These are phyloP conservation scores for Lathamus discolor DNA, from an alignment of 2,113 vertebrate species.

Conservation along the genomic window DNA sequence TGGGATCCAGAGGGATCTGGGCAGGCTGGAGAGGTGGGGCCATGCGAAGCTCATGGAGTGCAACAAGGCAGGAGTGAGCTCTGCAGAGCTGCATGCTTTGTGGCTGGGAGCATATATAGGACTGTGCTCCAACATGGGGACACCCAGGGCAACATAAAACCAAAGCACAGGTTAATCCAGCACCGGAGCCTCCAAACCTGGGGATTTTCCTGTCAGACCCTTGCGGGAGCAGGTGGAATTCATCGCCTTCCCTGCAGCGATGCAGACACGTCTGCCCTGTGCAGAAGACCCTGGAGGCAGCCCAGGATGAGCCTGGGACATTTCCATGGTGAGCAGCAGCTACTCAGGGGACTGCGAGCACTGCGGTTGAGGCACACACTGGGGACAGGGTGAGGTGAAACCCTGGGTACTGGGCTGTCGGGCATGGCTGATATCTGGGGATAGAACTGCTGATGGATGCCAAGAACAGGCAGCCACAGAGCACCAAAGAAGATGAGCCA, in stretches of 20 bases:
- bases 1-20: background rate
- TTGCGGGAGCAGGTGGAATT: background rate
- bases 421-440: fast-evolving
- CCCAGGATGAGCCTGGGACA: background rate
- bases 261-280: background rate
- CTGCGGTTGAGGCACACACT: fast-evolving
- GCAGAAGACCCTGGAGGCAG: background rate
- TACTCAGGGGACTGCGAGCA: fast-evolving
- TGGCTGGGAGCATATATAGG: fast-evolving
- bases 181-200: fast-evolving
- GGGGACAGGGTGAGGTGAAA: background rate
- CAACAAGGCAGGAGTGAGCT: background rate
- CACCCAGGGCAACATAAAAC: fast-evolving
- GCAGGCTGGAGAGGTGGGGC: background rate
- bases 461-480: background rate
- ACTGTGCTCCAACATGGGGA: background rate
- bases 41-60: background rate
- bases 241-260: background rate
- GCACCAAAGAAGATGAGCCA: background rate
- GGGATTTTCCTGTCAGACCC: background rate
- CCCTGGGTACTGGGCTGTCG: background rate
- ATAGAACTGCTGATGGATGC: background rate
- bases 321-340: background rate
- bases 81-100: background rate
- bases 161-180: fast-evolving